phyloP scores from a whole-genome alignment of 1,140 invertebrate species.

The Eriocheir sinensis region DNA sequence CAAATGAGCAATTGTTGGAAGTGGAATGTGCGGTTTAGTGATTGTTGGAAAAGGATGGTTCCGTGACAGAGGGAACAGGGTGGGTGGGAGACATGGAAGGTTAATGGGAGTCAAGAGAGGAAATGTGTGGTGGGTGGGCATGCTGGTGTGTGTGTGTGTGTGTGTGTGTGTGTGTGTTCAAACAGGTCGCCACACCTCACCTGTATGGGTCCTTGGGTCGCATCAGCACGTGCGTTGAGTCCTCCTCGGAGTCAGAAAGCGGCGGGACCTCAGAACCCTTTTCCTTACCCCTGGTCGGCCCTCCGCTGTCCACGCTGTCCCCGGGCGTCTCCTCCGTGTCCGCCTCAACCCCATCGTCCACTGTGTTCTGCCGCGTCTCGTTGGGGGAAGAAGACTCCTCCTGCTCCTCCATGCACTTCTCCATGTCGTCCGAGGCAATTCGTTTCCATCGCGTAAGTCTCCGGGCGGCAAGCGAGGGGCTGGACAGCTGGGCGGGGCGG shows the following conservation, averaged over 20 bases:
- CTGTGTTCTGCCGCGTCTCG: slow-evolving; percentile 3
- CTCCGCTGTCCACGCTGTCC: slow-evolving; percentile 29
- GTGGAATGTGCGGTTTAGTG: too few relatives aligned
- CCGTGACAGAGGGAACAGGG: too few relatives aligned
- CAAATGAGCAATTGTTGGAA: too few relatives aligned
- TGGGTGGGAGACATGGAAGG: too few relatives aligned
- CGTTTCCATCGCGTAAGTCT: slow-evolving; percentile 69
- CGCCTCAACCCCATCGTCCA: neutral
- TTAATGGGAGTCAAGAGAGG: too few relatives aligned
- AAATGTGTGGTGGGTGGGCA: neutral
- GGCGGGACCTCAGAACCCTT: slow-evolving; percentile 63
- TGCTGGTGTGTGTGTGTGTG: slow-evolving; percentile 44
- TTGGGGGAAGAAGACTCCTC: neutral
- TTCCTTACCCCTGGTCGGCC: neutral
- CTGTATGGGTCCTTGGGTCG: slow-evolving; percentile 49
- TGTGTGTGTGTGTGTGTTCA: neutral
- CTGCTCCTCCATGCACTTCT: slow-evolving; percentile 68
- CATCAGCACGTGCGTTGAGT: slow-evolving; percentile 56
- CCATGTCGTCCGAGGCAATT: slow-evolving; percentile 69
- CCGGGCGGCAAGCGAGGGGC: slow-evolving; percentile 62
- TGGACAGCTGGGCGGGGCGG: slow-evolving; percentile 54
- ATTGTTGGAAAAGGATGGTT: too few relatives aligned
- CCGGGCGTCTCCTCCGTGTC: slow-evolving; percentile 57
- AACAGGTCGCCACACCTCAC: neutral
- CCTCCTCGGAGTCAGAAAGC: slow-evolving; percentile 62